A percentile compares a stretch with the other conserved stretches of the same genome.
phyloP scores from a whole-genome alignment of 2,888 invertebrate genomes.

The Callimorpha dominula region DNA sequence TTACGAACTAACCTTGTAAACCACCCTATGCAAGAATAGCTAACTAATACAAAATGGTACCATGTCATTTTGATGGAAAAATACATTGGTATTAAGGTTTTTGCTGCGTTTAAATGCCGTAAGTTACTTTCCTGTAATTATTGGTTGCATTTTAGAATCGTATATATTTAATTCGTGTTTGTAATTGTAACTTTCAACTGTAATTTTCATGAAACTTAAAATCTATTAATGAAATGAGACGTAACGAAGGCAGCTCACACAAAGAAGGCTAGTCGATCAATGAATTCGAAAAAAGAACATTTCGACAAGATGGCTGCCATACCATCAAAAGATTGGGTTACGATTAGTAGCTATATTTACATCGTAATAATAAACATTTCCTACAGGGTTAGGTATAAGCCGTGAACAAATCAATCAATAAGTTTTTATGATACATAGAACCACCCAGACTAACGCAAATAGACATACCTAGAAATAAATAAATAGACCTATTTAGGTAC shows the following conservation, averaged over 20 bases:
- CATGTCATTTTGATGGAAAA: constrained; percentile 27
- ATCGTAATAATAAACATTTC: too few relatives aligned
- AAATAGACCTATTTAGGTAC: too few relatives aligned
- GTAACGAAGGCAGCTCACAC: neutral
- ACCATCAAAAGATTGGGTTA: neutral
- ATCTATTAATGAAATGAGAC: neutral
- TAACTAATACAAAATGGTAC: constrained; percentile 28
- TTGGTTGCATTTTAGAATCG: constrained; percentile 7
- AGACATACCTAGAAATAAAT: neutral
- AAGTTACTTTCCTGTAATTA: neutral
- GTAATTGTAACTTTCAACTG: neutral
- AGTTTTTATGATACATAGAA: too few relatives aligned
- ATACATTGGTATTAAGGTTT: constrained; percentile 15
- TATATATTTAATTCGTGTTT: constrained; percentile 6
- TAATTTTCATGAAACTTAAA: neutral
- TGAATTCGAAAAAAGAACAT: constrained; percentile 24
- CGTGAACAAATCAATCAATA: too few relatives aligned
- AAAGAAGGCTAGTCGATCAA: neutral
- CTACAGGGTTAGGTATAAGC: too few relatives aligned
- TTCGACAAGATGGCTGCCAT: constrained; percentile 26
- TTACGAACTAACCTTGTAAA: constrained; percentile 50
- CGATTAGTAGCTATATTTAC: too few relatives aligned
- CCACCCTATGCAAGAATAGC: constrained; percentile 15
- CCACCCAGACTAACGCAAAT: too few relatives aligned
- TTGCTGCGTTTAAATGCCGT: neutral